Evolutionary conservation across 2,113 vertebrate genomes (phyloP).

Genomic region (Alaudala cheleensis): DNA sequence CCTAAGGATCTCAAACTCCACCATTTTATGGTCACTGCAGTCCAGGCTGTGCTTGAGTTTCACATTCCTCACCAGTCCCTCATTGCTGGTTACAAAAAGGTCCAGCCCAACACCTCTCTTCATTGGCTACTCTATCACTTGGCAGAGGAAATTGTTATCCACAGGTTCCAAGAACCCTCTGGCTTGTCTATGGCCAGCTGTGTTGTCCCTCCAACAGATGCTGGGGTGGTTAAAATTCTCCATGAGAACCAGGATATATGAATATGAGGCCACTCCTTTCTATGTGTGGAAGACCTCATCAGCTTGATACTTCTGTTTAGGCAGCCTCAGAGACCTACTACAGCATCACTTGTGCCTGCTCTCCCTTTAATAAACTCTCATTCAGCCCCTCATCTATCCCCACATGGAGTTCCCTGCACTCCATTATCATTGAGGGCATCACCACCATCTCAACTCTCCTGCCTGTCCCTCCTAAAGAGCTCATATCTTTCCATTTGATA

Average conservation of each 20-base stretch:
- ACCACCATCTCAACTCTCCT: background rate
- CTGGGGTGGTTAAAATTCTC: background rate
- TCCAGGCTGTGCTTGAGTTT: background rate
- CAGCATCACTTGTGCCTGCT: background rate
- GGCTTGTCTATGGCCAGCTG: rapidly evolving
- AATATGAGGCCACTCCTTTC: background rate
- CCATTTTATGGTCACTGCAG: background rate
- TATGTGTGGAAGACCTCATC: background rate
- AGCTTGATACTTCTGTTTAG: background rate
- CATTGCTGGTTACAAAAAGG: background rate
- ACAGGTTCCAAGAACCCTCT: background rate
- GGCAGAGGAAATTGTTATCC: background rate
- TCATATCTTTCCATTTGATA: background rate
- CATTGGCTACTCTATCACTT: background rate
- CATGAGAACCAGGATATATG: background rate
- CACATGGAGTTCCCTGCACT: background rate
- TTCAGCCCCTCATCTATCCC: background rate
- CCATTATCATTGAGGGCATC: background rate
- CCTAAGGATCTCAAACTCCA: background rate
- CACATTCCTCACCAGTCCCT: background rate
- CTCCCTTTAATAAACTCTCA: background rate
- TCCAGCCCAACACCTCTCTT: background rate
- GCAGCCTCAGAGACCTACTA: background rate
- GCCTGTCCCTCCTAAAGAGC: background rate
- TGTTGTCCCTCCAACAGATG: background rate